Percentiles rank a stretch among this genome's conserved stretches.
phyloP scores from a whole-genome alignment of 2,797 vertebrate genomes.

The Lacerta agilis region DNA sequence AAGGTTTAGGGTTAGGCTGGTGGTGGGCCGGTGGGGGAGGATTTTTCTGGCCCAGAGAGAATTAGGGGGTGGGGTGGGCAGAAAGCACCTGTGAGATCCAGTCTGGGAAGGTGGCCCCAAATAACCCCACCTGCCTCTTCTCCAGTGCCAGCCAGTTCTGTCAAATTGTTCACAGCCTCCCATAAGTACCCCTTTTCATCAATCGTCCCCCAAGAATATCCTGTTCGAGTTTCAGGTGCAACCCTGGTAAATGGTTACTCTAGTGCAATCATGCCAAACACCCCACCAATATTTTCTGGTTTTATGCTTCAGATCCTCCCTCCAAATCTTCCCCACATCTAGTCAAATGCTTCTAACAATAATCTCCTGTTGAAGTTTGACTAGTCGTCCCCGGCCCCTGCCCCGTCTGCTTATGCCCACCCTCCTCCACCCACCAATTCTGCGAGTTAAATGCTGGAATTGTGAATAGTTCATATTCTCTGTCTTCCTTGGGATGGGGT shows the following conservation, averaged over 20 bases:
- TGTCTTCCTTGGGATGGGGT: too few species aligned
- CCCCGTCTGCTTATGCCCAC: too few species aligned
- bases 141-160: too few species aligned
- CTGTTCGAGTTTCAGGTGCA: neutral
- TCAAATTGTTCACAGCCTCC: neutral
- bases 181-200: neutral
- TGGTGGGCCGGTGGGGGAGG: too few species aligned
- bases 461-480: neutral
- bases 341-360: neutral
- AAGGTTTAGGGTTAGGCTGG: neutral
- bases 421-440: too few species aligned
- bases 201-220: neutral
- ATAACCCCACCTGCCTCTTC: neutral
- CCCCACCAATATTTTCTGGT: neutral
- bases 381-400: too few species aligned
- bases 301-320: neutral
- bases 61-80: neutral
- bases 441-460: too few species aligned
- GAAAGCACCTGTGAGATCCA: slow-evolving; percentile 9
- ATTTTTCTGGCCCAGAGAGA: neutral
- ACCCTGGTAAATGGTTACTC: neutral
- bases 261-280: neutral
- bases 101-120: neutral
- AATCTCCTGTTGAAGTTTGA: neutral
- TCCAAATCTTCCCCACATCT: neutral